phyloP scores from a whole-genome alignment of 2,888 invertebrate genomes.

The Dorcus parallelipipedus region DNA sequence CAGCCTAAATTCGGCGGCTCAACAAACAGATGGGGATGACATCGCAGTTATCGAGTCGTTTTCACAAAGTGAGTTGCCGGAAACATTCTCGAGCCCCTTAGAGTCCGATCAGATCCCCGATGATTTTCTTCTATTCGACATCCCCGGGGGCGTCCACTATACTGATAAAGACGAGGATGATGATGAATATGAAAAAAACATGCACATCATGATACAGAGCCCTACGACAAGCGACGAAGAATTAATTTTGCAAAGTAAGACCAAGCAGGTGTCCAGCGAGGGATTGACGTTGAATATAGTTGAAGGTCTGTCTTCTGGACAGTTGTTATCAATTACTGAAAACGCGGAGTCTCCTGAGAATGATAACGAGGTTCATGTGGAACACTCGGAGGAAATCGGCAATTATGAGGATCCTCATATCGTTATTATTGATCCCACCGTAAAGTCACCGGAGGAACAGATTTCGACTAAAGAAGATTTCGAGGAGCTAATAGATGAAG shows the following conservation, averaged over 20 bases:
- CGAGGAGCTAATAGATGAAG: conserved; percentile 63
- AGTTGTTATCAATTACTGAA: conserved; percentile 49
- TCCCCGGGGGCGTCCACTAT: conserved; percentile 57
- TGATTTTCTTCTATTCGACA: conserved; percentile 63
- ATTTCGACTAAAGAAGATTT: conserved; percentile 66
- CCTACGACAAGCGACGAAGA: conserved; percentile 48
- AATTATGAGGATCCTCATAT: conserved; percentile 58
- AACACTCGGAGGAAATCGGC: conserved; percentile 40
- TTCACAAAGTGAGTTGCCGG: conserved; percentile 52
- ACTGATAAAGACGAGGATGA: conserved; percentile 46
- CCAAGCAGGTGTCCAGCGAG: conserved; percentile 36
- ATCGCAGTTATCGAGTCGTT: conserved; percentile 57
- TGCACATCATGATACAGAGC: conserved; percentile 43
- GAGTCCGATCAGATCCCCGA: conserved; percentile 58
- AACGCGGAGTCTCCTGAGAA: conserved; percentile 49
- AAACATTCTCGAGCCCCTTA: conserved; percentile 60
- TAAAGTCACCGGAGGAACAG: conserved; percentile 61
- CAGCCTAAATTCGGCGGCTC: conserved; percentile 57
- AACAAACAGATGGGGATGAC: conserved; percentile 57
- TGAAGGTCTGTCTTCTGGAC: conserved; percentile 45
- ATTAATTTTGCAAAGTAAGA: conserved; percentile 44
- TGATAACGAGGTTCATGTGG: conserved; percentile 46
- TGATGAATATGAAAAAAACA: conserved; percentile 39
- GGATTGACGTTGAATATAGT: conserved; percentile 36
- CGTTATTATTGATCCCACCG: conserved; percentile 58